Percentiles rank a stretch among this genome's conserved stretches.
Evolutionary conservation across 2,113 vertebrate genomes (phyloP).

Genomic region (Meriones unguiculatus): DNA sequence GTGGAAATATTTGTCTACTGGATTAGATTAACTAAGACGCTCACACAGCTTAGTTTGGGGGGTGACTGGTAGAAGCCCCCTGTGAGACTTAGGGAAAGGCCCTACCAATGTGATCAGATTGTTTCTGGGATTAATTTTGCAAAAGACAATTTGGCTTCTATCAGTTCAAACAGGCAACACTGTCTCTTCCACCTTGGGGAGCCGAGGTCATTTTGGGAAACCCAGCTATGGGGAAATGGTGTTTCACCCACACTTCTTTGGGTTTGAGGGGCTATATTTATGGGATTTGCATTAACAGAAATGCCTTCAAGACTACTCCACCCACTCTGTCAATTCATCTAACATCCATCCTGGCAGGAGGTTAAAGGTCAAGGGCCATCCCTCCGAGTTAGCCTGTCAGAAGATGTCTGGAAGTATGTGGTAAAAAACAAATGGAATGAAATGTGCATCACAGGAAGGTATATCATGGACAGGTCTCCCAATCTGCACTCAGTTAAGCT

Average conservation of each 20-base stretch:
- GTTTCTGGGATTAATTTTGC: not conserved
- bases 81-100: not conserved
- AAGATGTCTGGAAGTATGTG: not conserved
- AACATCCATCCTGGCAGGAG: not conserved
- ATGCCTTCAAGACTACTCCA: not conserved
- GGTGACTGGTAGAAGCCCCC: not conserved
- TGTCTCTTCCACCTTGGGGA: not conserved
- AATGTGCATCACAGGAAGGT: not conserved
- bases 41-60: not conserved
- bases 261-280: not conserved
- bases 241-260: not conserved
- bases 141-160: not conserved
- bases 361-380: not conserved
- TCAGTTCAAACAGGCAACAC: not conserved
- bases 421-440: not conserved
- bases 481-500: not conserved
- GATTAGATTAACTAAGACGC: not conserved
- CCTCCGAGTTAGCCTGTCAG: not conserved
- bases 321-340: not conserved
- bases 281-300: not conserved
- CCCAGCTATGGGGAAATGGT: not conserved
- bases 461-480: not conserved
- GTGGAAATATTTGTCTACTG: not conserved
- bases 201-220: not conserved
- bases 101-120: not conserved